These are phyloP conservation scores for Pontoporia blainvillei DNA, from an alignment of 2,113 vertebrate genomes.

Conservation along the genomic window DNA sequence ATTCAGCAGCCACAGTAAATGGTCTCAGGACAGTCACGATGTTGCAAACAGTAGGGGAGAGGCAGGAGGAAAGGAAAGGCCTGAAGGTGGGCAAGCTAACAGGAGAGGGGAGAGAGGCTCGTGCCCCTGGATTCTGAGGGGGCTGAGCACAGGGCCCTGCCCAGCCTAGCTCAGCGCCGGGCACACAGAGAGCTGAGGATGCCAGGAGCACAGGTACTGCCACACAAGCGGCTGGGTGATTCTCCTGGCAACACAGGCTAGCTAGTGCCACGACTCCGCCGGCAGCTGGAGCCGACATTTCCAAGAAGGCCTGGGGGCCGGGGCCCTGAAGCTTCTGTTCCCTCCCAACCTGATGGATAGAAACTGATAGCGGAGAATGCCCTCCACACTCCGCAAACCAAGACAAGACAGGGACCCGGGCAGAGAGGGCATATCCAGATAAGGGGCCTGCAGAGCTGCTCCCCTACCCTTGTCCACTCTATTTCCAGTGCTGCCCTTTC, in stretches of 20 bases:
- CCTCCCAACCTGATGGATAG: not conserved
- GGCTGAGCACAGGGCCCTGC: not conserved
- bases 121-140: not conserved
- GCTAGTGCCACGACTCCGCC: not conserved
- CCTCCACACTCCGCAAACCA: not conserved
- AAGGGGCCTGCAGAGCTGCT: not conserved
- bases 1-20: not conserved
- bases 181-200: not conserved
- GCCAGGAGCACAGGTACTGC: not conserved
- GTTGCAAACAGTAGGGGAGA: not conserved
- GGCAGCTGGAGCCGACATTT: not conserved
- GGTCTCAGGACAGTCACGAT: not conserved
- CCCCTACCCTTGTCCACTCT: not conserved
- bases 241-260: not conserved
- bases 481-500: conserved; percentile 63
- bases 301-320: not conserved
- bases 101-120: not conserved
- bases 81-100: not conserved
- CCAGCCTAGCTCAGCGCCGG: not conserved
- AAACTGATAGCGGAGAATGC: not conserved
- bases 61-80: not conserved
- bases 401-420: not conserved
- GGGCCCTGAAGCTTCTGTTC: not conserved
- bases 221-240: not conserved
- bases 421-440: not conserved